phyloP scores from a whole-genome alignment of 2,797 vertebrate species.

The Catharus ustulatus region DNA sequence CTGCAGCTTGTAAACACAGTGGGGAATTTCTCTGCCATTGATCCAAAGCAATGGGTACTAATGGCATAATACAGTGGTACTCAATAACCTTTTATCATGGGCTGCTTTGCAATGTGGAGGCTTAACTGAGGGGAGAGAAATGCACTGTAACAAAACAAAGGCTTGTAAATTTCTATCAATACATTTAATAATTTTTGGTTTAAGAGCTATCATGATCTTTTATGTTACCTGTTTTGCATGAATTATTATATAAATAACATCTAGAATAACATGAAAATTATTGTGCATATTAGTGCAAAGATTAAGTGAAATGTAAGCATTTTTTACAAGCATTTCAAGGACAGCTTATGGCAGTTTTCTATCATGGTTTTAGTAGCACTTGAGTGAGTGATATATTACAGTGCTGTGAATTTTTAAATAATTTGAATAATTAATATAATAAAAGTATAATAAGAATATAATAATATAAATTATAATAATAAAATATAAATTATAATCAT shows the following conservation, averaged over 20 bases:
- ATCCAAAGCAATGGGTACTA: slow-evolving; percentile 66
- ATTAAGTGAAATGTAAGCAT: not conserved
- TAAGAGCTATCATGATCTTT: not conserved
- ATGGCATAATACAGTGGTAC: slow-evolving; percentile 54
- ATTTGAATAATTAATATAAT: not conserved
- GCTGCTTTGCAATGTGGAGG: slow-evolving; percentile 51
- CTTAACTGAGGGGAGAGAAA: slow-evolving; percentile 41
- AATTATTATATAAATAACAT: not conserved
- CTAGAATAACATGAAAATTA: not conserved
- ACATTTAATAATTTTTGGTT: not conserved
- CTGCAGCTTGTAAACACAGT: slow-evolving; percentile 60
- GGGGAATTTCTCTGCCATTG: slow-evolving; percentile 59
- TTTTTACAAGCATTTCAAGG: not conserved
- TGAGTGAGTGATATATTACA: not conserved
- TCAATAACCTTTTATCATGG: slow-evolving; percentile 62
- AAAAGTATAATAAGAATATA: no score
- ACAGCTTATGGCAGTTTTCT: not conserved
- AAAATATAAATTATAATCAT: no score
- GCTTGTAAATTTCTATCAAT: not conserved
- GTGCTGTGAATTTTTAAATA: not conserved
- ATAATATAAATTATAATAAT: no score
- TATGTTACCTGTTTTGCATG: not conserved
- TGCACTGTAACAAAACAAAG: not conserved
- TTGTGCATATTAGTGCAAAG: not conserved
- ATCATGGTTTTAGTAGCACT: not conserved